Conservation (phyloP, 2,113 vertebrate genomes). For the Xiphias gladius region DNA sequence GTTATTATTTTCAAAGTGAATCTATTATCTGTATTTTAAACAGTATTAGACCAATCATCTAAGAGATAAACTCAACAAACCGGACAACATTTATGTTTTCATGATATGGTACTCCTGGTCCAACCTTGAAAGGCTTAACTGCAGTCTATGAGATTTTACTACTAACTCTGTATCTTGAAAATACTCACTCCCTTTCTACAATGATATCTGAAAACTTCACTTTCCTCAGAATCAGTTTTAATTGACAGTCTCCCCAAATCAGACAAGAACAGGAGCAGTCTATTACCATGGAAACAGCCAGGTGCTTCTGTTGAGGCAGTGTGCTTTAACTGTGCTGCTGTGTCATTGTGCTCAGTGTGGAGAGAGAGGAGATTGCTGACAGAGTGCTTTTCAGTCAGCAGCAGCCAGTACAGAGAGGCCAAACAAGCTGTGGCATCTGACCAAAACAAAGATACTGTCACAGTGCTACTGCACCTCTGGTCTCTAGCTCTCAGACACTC, state of each 20-base stretch:
- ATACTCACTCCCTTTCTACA: too few relatives aligned
- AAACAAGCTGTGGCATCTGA: conserved; percentile 33
- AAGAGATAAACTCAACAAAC: neutral
- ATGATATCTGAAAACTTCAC: too few relatives aligned
- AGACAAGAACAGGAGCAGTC: neutral
- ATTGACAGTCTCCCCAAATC: neutral
- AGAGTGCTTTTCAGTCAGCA: conserved; percentile 36
- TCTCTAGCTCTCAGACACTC: neutral
- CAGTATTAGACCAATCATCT: neutral
- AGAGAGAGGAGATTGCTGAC: conserved; percentile 43
- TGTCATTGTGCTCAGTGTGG: conserved; percentile 52
- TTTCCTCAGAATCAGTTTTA: neutral
- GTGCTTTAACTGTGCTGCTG: conserved; percentile 42
- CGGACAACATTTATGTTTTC: neutral
- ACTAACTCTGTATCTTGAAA: too few relatives aligned
- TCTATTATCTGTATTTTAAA: too few relatives aligned
- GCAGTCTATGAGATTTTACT: too few relatives aligned
- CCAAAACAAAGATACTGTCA: conserved; percentile 22
- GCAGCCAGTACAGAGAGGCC: conserved; percentile 18
- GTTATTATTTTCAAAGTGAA: neutral
- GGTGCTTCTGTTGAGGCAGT: conserved; percentile 20
- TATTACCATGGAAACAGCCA: conserved; percentile 36
- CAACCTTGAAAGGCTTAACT: too few relatives aligned
- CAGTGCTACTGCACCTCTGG: neutral
- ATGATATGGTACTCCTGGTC: too few relatives aligned